Conservation (phyloP, 2,113 vertebrate species). For the Tyrannus savana region DNA sequence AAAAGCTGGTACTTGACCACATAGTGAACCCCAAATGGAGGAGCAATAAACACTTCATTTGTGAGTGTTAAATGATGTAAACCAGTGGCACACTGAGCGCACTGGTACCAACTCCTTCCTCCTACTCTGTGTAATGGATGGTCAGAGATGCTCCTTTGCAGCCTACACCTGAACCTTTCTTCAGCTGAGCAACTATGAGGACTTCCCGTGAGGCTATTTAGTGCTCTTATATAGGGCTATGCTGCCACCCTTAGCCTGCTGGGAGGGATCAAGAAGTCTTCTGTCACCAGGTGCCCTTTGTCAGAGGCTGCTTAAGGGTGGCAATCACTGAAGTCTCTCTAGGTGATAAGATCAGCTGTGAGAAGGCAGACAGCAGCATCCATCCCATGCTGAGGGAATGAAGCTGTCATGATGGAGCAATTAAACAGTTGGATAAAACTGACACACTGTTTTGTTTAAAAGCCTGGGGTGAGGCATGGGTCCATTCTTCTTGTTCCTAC, state of each 20-base stretch:
- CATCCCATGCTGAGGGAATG: not conserved
- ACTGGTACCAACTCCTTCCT: fast-evolving
- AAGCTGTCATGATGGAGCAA: not conserved
- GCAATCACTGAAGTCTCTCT: not conserved
- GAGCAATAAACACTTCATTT: not conserved
- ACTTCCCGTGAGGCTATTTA: not conserved
- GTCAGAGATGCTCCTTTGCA: not conserved
- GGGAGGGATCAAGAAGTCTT: not conserved
- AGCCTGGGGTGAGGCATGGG: not conserved
- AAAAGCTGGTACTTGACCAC: not conserved
- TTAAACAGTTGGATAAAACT: not conserved
- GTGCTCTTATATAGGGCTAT: not conserved
- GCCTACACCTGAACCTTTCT: not conserved
- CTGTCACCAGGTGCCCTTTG: not conserved
- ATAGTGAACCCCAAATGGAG: not conserved
- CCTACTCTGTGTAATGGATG: fast-evolving
- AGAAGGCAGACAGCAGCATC: not conserved
- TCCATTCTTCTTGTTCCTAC: fast-evolving
- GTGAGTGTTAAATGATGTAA: not conserved
- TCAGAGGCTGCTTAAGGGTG: not conserved
- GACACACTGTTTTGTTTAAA: not conserved
- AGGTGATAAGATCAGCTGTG: not conserved
- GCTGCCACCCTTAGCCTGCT: not conserved
- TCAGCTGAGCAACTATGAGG: not conserved
- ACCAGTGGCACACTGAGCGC: not conserved